Evolutionary conservation across 2,888 invertebrate species (phyloP).

Genomic region (Magallana nippona): DNA sequence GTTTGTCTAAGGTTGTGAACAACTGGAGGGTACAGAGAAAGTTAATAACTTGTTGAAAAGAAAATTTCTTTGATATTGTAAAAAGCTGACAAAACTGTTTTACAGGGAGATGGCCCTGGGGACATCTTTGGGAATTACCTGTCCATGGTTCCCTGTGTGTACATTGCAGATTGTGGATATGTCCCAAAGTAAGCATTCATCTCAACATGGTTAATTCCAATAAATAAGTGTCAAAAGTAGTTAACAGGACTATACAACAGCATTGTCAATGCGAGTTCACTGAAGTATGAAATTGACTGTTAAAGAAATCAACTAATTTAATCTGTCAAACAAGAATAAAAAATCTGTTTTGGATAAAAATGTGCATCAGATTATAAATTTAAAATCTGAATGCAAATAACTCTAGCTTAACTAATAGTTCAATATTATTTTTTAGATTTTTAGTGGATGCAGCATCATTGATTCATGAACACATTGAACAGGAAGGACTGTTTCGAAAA

Average conservation of each 20-base stretch:
- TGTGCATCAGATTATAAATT: no score
- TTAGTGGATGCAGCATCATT: constrained; percentile 74
- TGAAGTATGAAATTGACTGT: no score
- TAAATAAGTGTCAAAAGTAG: no score
- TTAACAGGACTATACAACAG: neutral
- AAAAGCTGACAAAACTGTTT: constrained; percentile 26
- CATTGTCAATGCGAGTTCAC: no score
- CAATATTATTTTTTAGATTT: constrained; percentile 60
- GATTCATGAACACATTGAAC: constrained; percentile 83
- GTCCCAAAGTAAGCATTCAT: constrained; percentile 75
- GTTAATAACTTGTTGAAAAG: neutral
- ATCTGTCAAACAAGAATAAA: no score
- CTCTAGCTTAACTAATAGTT: neutral
- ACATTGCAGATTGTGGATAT: constrained; percentile 74
- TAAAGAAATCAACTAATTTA: no score
- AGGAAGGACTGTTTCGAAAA: constrained; percentile 93
- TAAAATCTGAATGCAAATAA: no score
- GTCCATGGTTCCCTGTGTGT: constrained; percentile 69
- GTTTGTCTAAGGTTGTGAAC: no score
- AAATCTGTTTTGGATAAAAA: no score
- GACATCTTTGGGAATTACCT: constrained; percentile 74
- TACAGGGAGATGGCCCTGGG: constrained; percentile 52
- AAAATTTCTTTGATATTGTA: neutral
- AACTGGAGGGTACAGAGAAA: no score
- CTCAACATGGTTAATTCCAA: neutral